Percentiles rank a stretch among this genome's conserved stretches.
Conservation (phyloP, 2,113 vertebrate species). For the Anguilla japonica region DNA sequence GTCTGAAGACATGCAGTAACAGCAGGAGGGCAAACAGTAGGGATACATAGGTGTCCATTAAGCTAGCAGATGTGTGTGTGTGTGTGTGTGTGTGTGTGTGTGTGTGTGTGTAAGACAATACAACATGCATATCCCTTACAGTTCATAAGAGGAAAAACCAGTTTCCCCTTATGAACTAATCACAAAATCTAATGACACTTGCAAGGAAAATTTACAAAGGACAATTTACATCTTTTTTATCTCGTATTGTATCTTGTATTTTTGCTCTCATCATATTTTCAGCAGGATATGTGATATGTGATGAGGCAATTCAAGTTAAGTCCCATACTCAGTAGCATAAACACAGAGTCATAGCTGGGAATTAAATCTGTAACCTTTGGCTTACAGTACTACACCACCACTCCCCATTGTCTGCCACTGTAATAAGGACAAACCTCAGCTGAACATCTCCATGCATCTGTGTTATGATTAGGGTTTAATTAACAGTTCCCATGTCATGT, state of each 20-base stretch:
- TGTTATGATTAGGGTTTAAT: not conserved
- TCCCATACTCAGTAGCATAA: not conserved
- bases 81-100: no score
- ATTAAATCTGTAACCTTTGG: not conserved
- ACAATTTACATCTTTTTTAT: not conserved
- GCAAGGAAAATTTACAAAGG: not conserved
- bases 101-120: no score
- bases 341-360: not conserved
- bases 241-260: not conserved
- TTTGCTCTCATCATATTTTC: not conserved
- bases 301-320: not conserved
- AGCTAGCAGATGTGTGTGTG: no score
- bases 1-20: no score
- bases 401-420: not conserved
- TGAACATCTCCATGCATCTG: not conserved
- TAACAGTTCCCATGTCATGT: not conserved
- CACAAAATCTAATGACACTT: not conserved
- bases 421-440: not conserved
- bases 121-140: no score
- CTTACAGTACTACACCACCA: not conserved
- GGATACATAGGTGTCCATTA: no score
- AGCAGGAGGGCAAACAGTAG: no score
- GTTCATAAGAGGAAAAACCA: no score
- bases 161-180: no score
- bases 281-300: not conserved